phyloP scores from a whole-genome alignment of 2,888 invertebrate species.

The Chelonus formosanus region DNA sequence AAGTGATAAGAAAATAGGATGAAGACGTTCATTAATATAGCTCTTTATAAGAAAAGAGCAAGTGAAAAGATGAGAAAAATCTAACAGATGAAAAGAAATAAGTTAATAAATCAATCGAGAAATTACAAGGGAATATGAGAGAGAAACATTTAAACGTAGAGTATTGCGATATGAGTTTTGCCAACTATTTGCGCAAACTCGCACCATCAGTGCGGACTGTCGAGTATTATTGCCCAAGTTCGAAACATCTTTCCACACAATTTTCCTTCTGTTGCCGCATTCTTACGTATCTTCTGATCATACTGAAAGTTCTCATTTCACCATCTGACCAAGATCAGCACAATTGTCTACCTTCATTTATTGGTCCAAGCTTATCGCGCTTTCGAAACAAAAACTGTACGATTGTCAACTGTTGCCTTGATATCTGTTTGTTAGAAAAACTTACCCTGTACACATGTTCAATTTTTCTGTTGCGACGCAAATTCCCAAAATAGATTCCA shows the following conservation, averaged over 20 bases:
- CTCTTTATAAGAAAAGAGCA: conserved; percentile 10
- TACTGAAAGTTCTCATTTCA: background rate
- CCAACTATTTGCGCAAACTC: conserved; percentile 44
- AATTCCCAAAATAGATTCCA: too few species aligned
- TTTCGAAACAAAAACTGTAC: conserved; percentile 1
- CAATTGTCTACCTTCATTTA: conserved; percentile 18
- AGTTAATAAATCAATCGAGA: conserved; percentile 49
- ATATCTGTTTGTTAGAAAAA: conserved; percentile 6
- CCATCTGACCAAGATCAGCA: conserved; percentile 4
- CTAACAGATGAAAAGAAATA: conserved; percentile 39
- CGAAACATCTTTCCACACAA: conserved; percentile 48
- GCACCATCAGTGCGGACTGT: conserved; percentile 50
- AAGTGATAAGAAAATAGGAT: conserved; percentile 8
- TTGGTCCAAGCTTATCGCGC: conserved; percentile 8
- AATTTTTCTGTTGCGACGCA: too few species aligned
- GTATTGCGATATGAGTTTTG: conserved; percentile 49
- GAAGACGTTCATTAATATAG: conserved; percentile 19
- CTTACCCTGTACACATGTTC: background rate
- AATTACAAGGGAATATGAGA: conserved; percentile 35
- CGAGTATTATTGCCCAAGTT: conserved; percentile 58
- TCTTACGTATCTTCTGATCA: conserved; percentile 8
- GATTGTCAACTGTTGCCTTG: conserved; percentile 5
- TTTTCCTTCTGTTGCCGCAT: background rate
- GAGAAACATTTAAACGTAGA: conserved; percentile 34
- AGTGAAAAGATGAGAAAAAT: conserved; percentile 14